Evolutionary conservation across 2,113 vertebrate species (phyloP).

Genomic region (Archocentrus centrarchus): DNA sequence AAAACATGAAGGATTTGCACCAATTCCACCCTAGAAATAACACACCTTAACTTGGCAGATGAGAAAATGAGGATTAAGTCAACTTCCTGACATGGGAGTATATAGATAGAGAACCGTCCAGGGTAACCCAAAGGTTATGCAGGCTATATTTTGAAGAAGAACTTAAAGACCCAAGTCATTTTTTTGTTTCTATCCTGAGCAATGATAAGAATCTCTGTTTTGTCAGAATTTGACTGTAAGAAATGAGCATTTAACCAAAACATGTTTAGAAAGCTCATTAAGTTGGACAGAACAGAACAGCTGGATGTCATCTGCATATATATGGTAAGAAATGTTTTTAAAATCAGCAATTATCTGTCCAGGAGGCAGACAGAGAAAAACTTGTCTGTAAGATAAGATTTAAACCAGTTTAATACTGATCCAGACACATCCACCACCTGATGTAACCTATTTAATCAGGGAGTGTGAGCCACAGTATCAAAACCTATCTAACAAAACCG

Average conservation of each 20-base stretch:
- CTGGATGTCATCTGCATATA: background rate
- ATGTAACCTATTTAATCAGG: background rate
- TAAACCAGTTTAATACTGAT: background rate
- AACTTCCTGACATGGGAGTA: too few species aligned
- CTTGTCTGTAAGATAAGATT: background rate
- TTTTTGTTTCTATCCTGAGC: too few species aligned
- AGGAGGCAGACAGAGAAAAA: background rate
- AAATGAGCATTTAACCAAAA: too few species aligned
- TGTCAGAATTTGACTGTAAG: too few species aligned
- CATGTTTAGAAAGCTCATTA: background rate
- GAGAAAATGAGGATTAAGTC: too few species aligned
- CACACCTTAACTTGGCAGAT: too few species aligned
- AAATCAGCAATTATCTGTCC: background rate
- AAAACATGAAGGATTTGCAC: too few species aligned
- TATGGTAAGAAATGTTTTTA: fast-evolving
- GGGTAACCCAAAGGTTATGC: background rate
- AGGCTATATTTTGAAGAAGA: background rate
- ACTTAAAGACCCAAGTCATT: background rate
- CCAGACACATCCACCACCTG: background rate
- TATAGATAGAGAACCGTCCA: background rate
- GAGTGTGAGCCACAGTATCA: background rate
- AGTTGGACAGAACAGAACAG: background rate
- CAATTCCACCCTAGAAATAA: too few species aligned
- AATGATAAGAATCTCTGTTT: too few species aligned
- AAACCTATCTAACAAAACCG: background rate